Evolutionary conservation across 2,113 vertebrate genomes (phyloP).

Genomic region (Xenus cinereus): DNA sequence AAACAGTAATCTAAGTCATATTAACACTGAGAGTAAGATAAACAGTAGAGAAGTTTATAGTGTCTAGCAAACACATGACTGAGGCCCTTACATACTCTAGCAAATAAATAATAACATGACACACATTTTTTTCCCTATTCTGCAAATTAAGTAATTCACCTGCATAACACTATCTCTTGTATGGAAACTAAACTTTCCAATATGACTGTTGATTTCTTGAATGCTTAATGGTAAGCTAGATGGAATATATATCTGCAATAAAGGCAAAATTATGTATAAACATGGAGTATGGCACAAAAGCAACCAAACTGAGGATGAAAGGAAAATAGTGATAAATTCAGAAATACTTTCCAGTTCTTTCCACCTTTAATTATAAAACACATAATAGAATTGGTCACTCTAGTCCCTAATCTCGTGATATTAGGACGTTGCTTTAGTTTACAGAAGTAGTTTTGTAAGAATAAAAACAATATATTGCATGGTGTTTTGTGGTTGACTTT

Average conservation of each 20-base stretch:
- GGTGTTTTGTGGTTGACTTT: not conserved
- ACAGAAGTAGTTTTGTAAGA: not conserved
- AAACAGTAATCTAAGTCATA: not conserved
- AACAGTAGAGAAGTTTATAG: not conserved
- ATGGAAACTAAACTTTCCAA: slow-evolving; percentile 78
- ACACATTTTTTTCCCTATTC: not conserved
- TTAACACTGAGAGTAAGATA: not conserved
- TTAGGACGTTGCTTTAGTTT: not conserved
- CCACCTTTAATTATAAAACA: not conserved
- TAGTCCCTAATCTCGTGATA: not conserved
- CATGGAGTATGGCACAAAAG: not conserved
- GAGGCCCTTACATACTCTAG: not conserved
- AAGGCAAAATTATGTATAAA: not conserved
- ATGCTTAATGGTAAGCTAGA: slow-evolving; percentile 69
- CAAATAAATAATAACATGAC: not conserved
- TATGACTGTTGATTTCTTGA: slow-evolving; percentile 76
- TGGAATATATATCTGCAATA: slow-evolving; percentile 71
- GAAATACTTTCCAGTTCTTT: not conserved
- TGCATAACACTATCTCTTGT: slow-evolving; percentile 69
- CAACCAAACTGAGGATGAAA: not conserved
- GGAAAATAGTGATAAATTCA: not conserved
- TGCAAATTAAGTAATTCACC: slow-evolving; percentile 39
- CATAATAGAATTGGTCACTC: not conserved
- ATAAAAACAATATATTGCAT: not conserved
- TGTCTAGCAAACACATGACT: not conserved